Conservation (phyloP, 1,140 invertebrate species). For the Cydia strobilella region DNA sequence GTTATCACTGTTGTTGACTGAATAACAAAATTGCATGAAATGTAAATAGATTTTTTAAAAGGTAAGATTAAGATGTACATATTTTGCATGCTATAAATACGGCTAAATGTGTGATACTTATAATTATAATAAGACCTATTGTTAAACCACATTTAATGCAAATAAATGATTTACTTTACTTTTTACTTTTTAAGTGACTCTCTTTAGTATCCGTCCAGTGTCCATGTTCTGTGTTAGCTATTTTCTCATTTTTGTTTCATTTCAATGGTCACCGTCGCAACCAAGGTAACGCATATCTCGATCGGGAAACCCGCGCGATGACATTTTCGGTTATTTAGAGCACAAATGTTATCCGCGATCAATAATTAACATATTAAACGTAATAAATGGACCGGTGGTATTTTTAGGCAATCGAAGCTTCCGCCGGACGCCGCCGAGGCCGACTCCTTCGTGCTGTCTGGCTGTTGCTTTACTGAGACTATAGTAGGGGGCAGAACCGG, state of each 20-base stretch:
- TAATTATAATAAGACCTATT: too few relatives aligned
- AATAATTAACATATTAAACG: constrained; percentile 36
- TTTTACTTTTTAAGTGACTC: too few relatives aligned
- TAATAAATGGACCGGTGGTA: constrained; percentile 30
- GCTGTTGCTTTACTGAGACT: background rate
- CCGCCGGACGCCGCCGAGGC: constrained; percentile 60
- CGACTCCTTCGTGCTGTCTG: constrained; percentile 39
- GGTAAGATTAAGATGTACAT: too few relatives aligned
- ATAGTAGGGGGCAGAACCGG: background rate
- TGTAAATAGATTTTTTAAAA: too few relatives aligned
- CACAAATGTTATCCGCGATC: constrained; percentile 34
- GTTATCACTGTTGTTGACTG: too few relatives aligned
- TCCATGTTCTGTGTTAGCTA: background rate
- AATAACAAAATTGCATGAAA: too few relatives aligned
- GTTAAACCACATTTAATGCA: too few relatives aligned
- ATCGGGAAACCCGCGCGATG: constrained; percentile 1
- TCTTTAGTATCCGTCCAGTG: too few relatives aligned
- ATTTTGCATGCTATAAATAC: too few relatives aligned
- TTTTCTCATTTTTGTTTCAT: background rate
- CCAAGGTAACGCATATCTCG: background rate
- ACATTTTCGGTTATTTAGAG: background rate
- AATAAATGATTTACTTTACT: too few relatives aligned
- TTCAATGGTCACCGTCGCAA: background rate
- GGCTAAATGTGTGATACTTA: too few relatives aligned
- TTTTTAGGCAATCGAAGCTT: constrained; percentile 48